Conservation (phyloP, 2,113 vertebrate genomes). For the Spea multiplicata region DNA sequence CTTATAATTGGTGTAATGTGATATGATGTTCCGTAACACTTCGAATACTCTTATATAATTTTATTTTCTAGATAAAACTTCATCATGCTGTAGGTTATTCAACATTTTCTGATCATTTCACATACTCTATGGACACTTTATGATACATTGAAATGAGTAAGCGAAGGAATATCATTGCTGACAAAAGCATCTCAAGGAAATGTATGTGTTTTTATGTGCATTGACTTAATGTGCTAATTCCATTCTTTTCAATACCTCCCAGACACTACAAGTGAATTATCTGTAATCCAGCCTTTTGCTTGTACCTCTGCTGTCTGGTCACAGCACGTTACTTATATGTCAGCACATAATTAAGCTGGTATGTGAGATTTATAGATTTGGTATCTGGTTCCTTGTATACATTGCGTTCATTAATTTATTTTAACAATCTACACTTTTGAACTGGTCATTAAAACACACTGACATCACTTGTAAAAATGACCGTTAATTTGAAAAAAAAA, state of each 20-base stretch:
- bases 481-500: slow-evolving; percentile 17
- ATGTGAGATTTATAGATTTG: slow-evolving; percentile 5
- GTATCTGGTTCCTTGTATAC: slow-evolving; percentile 30
- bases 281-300: background rate
- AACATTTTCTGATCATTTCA: too few species aligned
- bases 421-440: slow-evolving; percentile 36
- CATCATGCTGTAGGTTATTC: too few species aligned
- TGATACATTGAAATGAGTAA: too few species aligned
- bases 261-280: background rate
- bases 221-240: too few species aligned
- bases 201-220: too few species aligned
- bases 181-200: too few species aligned
- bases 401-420: slow-evolving; percentile 21
- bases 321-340: slow-evolving; percentile 19
- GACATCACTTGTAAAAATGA: slow-evolving; percentile 29
- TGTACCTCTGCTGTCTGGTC: background rate
- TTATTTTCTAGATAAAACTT: too few species aligned
- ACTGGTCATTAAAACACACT: slow-evolving; percentile 19
- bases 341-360: slow-evolving; percentile 30
- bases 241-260: background rate
- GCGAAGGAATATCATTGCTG: too few species aligned
- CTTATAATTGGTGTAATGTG: too few species aligned
- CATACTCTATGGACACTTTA: too few species aligned
- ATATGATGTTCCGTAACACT: too few species aligned
- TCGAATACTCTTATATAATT: too few species aligned